phyloP scores from a whole-genome alignment of 1,140 invertebrate genomes.

The Homalodisca vitripennis region DNA sequence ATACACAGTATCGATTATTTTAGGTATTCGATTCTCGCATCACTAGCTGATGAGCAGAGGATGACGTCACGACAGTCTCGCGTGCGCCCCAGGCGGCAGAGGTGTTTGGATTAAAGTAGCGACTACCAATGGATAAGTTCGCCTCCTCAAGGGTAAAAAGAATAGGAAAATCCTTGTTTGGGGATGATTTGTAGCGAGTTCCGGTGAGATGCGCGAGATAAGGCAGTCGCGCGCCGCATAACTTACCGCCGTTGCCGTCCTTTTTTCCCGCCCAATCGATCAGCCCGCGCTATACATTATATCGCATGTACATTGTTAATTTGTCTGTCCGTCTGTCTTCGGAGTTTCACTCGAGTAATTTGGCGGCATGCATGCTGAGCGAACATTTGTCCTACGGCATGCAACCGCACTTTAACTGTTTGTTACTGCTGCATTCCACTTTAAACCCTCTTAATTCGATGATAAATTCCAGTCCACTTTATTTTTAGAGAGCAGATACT shows the following conservation, averaged over 20 bases:
- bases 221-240: slow-evolving; percentile 4
- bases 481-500: not conserved
- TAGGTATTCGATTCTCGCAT: no score
- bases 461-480: not conserved
- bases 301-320: slow-evolving; percentile 26
- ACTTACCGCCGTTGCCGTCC: not conserved
- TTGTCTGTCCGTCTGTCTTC: slow-evolving; percentile 23
- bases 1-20: no score
- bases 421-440: slow-evolving; percentile 4
- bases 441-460: not conserved
- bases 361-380: slow-evolving; percentile 16
- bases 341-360: slow-evolving; percentile 11
- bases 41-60: no score
- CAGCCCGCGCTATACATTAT: slow-evolving; percentile 24
- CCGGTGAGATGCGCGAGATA: slow-evolving; percentile 12
- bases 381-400: slow-evolving; percentile 6
- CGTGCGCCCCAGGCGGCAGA: not conserved
- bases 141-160: slow-evolving; percentile 18
- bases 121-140: slow-evolving; percentile 17
- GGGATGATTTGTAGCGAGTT: slow-evolving; percentile 22
- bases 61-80: not conserved
- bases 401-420: no score
- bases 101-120: slow-evolving; percentile 15
- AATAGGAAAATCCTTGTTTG: slow-evolving; percentile 25
- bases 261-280: slow-evolving; percentile 25